A percentile compares a stretch with the other conserved stretches of the same genome.
phyloP scores from a whole-genome alignment of 2,888 invertebrate species.

The Hydrotaea diabolus region DNA sequence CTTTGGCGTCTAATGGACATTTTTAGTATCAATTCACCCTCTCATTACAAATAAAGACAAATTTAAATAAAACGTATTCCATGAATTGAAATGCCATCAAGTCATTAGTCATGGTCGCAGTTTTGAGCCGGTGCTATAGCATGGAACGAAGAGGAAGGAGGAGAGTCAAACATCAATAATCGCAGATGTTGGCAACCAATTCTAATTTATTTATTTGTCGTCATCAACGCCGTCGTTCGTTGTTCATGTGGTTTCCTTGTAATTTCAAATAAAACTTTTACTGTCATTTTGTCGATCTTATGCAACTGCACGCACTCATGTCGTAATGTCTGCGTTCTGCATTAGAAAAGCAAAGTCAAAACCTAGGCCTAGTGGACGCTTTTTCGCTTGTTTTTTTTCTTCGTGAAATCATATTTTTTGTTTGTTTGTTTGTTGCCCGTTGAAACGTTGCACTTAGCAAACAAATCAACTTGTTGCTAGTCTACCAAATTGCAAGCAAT shows the following conservation, averaged over 20 bases:
- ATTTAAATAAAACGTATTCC: background rate
- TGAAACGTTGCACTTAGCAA: background rate
- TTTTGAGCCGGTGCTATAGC: background rate
- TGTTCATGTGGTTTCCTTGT: constrained; percentile 7
- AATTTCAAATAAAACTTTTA: constrained; percentile 53
- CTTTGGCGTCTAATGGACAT: no score
- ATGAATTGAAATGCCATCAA: background rate
- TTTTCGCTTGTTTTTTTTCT: constrained; percentile 36
- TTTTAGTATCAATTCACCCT: no score
- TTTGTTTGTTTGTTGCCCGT: constrained; percentile 24
- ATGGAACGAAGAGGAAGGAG: background rate
- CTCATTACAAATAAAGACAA: no score
- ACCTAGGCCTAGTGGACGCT: constrained; percentile 72
- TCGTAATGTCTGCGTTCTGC: constrained; percentile 47
- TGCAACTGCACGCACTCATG: constrained; percentile 53
- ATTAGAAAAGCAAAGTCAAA: constrained; percentile 73
- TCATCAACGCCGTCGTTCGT: background rate
- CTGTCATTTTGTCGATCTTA: constrained; percentile 53
- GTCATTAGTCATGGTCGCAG: background rate
- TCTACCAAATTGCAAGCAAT: constrained; percentile 17
- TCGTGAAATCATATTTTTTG: constrained; percentile 26
- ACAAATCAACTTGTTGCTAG: constrained; percentile 51
- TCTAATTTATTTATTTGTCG: background rate
- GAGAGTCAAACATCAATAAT: background rate
- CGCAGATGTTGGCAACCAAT: background rate